Percentiles rank a stretch among this genome's conserved stretches.
Evolutionary conservation across 2,888 invertebrate genomes (phyloP).

Genomic region (Polietes domitor): DNA sequence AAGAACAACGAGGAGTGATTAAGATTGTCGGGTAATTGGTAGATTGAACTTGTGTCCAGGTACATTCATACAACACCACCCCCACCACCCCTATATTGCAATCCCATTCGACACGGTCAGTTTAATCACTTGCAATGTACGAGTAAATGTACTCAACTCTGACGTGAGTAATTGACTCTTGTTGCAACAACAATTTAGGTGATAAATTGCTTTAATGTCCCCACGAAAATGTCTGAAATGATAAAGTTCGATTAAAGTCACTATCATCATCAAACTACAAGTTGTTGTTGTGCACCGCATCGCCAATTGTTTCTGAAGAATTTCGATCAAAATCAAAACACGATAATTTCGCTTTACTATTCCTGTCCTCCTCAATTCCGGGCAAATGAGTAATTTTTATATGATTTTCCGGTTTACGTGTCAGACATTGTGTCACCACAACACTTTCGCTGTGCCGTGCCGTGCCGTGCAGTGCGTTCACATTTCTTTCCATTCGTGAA

Average conservation of each 20-base stretch:
- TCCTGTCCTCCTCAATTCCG: not conserved
- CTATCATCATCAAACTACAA: not conserved
- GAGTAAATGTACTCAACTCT: not conserved
- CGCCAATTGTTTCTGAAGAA: not conserved
- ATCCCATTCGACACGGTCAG: not conserved
- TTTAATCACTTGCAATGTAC: not conserved
- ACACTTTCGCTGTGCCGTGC: not conserved
- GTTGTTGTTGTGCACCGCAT: not conserved
- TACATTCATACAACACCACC: not conserved
- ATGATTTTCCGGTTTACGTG: constrained; percentile 46
- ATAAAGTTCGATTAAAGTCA: not conserved
- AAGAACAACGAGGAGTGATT: constrained; percentile 29
- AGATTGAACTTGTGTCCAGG: not conserved
- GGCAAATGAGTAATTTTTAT: constrained; percentile 46
- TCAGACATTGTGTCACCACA: constrained; percentile 63
- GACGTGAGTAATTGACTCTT: not conserved
- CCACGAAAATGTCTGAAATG: not conserved
- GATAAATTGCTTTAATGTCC: not conserved
- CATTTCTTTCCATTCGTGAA: not conserved
- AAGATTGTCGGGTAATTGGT: constrained; percentile 23
- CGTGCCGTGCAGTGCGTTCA: not conserved
- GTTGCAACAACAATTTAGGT: not conserved
- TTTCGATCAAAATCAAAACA: not conserved
- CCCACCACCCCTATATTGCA: no score
- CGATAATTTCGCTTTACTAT: not conserved